Evolutionary conservation across 2,888 invertebrate species (phyloP).

Genomic region (Sphaerophoria rueppellii): DNA sequence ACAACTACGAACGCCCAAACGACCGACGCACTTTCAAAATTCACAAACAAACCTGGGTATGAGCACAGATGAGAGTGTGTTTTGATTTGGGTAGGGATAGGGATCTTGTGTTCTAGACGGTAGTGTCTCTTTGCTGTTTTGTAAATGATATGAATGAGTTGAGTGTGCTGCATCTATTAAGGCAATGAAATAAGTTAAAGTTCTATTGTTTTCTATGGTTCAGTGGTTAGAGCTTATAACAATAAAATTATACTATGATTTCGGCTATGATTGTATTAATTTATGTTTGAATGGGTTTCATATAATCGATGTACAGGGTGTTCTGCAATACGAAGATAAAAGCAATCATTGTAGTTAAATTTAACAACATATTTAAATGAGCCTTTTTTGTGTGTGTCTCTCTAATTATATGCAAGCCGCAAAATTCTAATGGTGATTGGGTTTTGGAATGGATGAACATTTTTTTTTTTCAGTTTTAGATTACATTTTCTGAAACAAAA

Average conservation of each 20-base stretch:
- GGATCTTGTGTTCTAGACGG: no score
- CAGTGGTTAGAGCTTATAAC: constrained; percentile 46
- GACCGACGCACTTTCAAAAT: neutral
- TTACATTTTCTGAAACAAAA: no score
- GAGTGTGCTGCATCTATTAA: constrained; percentile 43
- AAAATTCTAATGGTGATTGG: no score
- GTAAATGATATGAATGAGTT: neutral
- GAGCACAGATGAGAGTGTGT: no score
- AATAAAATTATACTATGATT: constrained; percentile 68
- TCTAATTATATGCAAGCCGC: neutral
- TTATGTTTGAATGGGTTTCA: constrained; percentile 30
- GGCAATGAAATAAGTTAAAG: constrained; percentile 66
- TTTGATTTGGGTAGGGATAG: no score
- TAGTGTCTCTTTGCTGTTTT: neutral
- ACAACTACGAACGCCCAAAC: no score
- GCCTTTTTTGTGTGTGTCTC: constrained; percentile 11
- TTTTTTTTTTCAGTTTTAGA: no score
- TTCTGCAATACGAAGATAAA: neutral
- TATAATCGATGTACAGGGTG: neutral
- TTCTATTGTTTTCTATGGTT: constrained; percentile 63
- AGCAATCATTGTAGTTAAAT: constrained; percentile 25
- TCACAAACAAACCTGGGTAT: neutral
- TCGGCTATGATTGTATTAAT: constrained; percentile 60
- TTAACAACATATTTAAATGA: constrained; percentile 15
- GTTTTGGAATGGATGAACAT: no score